Conservation (phyloP, 1,140 invertebrate species). For the Dreissena rostriformis region DNA sequence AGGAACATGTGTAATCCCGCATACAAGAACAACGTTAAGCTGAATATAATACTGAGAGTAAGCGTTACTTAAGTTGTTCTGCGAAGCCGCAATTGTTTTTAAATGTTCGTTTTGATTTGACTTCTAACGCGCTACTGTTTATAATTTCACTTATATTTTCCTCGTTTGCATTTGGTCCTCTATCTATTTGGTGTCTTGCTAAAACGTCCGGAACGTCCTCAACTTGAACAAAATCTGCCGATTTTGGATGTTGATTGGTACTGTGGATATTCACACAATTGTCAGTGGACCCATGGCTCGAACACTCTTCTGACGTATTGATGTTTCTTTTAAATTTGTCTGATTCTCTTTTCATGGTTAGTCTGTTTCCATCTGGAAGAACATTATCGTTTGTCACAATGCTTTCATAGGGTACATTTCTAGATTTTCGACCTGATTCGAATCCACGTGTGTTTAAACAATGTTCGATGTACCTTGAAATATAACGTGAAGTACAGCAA, state of each 20-base stretch:
- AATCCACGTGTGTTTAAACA: neutral
- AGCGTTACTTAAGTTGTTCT: slow-evolving; percentile 16
- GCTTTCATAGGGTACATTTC: no score
- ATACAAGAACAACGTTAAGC: slow-evolving; percentile 1
- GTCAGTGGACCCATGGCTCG: no score
- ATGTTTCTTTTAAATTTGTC: neutral
- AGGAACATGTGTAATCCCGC: neutral
- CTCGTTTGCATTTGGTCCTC: no score
- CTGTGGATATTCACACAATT: no score
- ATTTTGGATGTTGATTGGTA: no score
- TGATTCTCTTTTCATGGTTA: neutral
- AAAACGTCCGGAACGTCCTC: no score
- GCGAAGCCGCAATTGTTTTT: neutral
- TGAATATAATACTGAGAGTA: slow-evolving; percentile 8
- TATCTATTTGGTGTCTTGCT: no score
- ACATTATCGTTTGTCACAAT: neutral
- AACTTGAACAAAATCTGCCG: no score
- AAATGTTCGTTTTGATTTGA: no score
- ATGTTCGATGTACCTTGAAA: neutral
- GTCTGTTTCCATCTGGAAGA: neutral
- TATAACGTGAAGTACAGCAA: neutral
- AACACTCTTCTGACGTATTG: no score
- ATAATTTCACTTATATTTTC: no score
- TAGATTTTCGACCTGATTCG: neutral
- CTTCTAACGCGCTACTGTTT: no score